Conservation (phyloP, 2,797 vertebrate species). For the Tenualosa ilisha region DNA sequence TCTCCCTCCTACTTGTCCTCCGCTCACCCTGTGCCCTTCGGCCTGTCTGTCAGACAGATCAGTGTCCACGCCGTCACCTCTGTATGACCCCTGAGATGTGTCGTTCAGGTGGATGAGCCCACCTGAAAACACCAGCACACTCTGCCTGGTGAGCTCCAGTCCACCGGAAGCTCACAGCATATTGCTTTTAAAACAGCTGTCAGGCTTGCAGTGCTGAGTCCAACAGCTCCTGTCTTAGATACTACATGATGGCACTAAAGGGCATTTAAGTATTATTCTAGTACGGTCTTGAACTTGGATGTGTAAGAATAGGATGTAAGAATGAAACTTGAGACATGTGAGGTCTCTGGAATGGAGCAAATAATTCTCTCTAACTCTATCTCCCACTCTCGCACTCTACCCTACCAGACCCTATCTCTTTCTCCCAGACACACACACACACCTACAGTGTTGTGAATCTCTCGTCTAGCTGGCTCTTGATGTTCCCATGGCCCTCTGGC, state of each 20-base stretch:
- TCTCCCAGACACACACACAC: background rate
- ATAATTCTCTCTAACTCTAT: background rate
- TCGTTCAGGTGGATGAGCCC: background rate
- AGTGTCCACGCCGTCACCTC: background rate
- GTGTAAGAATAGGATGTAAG: too few relatives aligned
- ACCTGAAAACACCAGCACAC: background rate
- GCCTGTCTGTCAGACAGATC: background rate
- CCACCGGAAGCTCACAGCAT: background rate
- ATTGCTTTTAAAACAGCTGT: too few relatives aligned
- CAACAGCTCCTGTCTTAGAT: background rate
- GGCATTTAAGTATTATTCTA: background rate
- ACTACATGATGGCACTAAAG: background rate
- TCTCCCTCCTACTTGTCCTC: background rate
- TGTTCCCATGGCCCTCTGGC: background rate
- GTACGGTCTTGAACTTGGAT: background rate
- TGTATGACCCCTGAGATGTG: background rate
- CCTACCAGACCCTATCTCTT: too few relatives aligned
- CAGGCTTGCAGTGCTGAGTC: background rate
- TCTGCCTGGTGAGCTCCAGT: background rate
- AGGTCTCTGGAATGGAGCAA: background rate
- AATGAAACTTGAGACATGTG: background rate
- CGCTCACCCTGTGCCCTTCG: background rate
- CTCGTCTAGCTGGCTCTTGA: conserved; percentile 24
- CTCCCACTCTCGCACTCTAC: too few relatives aligned
- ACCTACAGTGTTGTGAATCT: conserved; percentile 12